phyloP scores from a whole-genome alignment of 1,140 invertebrate genomes.

The Xylocopa sonorina region DNA sequence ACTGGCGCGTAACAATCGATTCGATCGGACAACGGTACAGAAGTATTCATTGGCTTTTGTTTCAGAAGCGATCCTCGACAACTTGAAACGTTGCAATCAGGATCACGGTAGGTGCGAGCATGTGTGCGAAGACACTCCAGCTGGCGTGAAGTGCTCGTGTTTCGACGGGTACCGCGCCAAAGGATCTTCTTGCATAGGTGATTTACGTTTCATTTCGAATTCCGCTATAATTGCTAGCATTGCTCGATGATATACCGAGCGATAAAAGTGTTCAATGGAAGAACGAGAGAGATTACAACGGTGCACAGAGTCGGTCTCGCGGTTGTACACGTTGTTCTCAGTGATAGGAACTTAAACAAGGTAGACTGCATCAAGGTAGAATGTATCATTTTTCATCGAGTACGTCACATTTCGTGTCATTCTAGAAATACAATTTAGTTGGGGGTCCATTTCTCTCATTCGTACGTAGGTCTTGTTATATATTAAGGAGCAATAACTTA shows the following conservation, averaged over 20 bases:
- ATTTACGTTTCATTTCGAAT: slow-evolving; percentile 33
- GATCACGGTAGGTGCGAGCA: slow-evolving; percentile 79
- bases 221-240: neutral
- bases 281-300: neutral
- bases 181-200: slow-evolving; percentile 81
- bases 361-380: too few species aligned
- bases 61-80: slow-evolving; percentile 61
- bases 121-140: slow-evolving; percentile 77
- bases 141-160: slow-evolving; percentile 78
- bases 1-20: neutral
- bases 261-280: neutral
- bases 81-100: slow-evolving; percentile 72
- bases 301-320: too few species aligned
- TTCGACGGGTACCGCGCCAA: slow-evolving; percentile 81
- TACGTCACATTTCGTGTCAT: too few species aligned
- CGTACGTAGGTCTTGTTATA: too few species aligned
- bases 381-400: too few species aligned
- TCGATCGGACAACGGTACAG: neutral
- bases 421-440: too few species aligned
- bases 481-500: too few species aligned
- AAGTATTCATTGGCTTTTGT: slow-evolving; percentile 47
- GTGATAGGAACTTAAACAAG: too few species aligned
- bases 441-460: too few species aligned
- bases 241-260: neutral
- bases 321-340: too few species aligned